Conservation (phyloP, 2,113 vertebrate genomes). For the Chionomys nivalis region DNA sequence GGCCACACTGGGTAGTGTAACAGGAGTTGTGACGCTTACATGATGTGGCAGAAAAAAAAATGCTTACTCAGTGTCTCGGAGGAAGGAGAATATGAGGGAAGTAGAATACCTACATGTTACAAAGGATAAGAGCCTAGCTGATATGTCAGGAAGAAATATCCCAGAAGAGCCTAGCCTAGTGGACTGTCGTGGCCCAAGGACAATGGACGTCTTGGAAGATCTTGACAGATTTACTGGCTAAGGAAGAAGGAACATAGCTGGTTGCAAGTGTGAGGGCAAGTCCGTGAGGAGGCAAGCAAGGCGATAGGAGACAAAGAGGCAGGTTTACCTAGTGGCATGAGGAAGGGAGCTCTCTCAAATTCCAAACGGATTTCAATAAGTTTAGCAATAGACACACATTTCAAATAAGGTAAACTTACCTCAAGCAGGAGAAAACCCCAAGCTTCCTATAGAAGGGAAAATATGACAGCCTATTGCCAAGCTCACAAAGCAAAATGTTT, state of each 20-base stretch:
- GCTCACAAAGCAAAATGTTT: constrained; percentile 13
- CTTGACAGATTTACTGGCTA: neutral
- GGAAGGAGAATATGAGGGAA: neutral
- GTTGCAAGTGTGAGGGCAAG: too few relatives aligned
- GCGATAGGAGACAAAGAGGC: neutral
- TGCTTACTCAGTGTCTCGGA: neutral
- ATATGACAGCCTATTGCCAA: constrained; percentile 11
- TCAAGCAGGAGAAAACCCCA: neutral
- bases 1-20: neutral
- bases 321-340: neutral
- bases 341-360: too few relatives aligned
- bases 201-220: neutral
- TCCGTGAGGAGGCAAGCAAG: neutral
- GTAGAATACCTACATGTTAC: neutral
- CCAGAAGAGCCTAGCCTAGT: too few relatives aligned
- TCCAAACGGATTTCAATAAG: constrained; percentile 21
- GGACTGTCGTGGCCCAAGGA: neutral
- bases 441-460: neutral
- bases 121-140: neutral
- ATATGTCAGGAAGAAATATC: neutral
- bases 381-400: constrained; percentile 28
- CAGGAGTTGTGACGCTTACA: neutral
- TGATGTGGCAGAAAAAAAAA: neutral
- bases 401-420: constrained; percentile 16
- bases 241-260: too few relatives aligned